Conservation (phyloP, 2,113 vertebrate species). For the Colaptes auratus region DNA sequence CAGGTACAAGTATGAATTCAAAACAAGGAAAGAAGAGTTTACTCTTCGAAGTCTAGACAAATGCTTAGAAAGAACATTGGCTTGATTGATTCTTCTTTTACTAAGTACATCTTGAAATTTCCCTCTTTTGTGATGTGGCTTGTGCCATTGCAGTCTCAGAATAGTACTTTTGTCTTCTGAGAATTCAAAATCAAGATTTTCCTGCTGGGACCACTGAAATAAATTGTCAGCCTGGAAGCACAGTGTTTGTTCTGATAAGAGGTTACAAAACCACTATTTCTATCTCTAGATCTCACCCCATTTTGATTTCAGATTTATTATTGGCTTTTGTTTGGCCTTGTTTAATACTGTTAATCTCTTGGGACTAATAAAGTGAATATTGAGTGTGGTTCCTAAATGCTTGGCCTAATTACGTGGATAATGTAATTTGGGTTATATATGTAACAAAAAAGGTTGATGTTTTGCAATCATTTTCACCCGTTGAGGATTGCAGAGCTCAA, state of each 20-base stretch:
- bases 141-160: not conserved
- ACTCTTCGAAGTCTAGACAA: too few species aligned
- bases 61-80: too few species aligned
- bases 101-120: not conserved
- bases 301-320: not conserved
- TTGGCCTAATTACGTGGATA: not conserved
- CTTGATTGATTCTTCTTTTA: slow-evolving; percentile 1
- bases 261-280: not conserved
- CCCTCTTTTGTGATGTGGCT: not conserved
- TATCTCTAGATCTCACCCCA: too few species aligned
- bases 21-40: too few species aligned
- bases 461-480: not conserved
- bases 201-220: not conserved
- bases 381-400: not conserved
- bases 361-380: not conserved
- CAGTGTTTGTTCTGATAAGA: not conserved
- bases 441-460: not conserved
- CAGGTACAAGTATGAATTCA: not conserved
- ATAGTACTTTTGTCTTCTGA: not conserved
- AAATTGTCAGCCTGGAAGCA: not conserved
- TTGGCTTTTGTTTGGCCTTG: not conserved
- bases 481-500: not conserved
- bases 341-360: not conserved
- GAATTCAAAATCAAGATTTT: not conserved
- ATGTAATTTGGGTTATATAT: not conserved